Conservation (phyloP, 2,888 invertebrate species). For the Apotomis turbidana region DNA sequence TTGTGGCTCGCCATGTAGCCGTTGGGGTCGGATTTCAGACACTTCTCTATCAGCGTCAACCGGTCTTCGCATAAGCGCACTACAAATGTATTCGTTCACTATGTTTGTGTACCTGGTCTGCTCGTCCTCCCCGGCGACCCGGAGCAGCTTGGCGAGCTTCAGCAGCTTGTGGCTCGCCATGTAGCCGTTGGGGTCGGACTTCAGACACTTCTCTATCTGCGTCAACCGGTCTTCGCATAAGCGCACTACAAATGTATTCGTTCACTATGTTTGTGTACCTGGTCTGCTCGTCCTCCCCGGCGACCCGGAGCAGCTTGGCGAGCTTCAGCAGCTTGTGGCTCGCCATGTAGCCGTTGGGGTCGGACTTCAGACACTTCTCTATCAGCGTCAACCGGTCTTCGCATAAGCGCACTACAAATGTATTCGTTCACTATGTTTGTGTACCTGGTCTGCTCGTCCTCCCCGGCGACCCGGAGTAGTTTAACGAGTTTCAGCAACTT, state of each 20-base stretch:
- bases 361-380: slow-evolving; percentile 84
- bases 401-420: slow-evolving; percentile 82
- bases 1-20: slow-evolving; percentile 86
- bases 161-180: slow-evolving; percentile 86
- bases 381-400: slow-evolving; percentile 85
- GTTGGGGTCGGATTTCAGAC: slow-evolving; percentile 80
- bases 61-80: slow-evolving; percentile 86
- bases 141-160: slow-evolving; percentile 85
- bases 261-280: slow-evolving; percentile 53
- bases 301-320: slow-evolving; percentile 85
- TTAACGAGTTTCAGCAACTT: slow-evolving; percentile 86
- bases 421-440: not conserved
- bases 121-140: slow-evolving; percentile 83
- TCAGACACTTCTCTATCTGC: slow-evolving; percentile 86
- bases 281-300: slow-evolving; percentile 76
- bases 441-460: slow-evolving; percentile 75
- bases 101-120: slow-evolving; percentile 56
- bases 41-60: slow-evolving; percentile 85
- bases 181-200: slow-evolving; percentile 82
- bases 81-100: slow-evolving; percentile 48
- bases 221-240: slow-evolving; percentile 84
- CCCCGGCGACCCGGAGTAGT: slow-evolving; percentile 83
- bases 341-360: slow-evolving; percentile 84
- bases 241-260: slow-evolving; percentile 77
- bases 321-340: slow-evolving; percentile 86